Evolutionary conservation across 2,888 invertebrate species (phyloP).

Genomic region (Sthenelais limicola): DNA sequence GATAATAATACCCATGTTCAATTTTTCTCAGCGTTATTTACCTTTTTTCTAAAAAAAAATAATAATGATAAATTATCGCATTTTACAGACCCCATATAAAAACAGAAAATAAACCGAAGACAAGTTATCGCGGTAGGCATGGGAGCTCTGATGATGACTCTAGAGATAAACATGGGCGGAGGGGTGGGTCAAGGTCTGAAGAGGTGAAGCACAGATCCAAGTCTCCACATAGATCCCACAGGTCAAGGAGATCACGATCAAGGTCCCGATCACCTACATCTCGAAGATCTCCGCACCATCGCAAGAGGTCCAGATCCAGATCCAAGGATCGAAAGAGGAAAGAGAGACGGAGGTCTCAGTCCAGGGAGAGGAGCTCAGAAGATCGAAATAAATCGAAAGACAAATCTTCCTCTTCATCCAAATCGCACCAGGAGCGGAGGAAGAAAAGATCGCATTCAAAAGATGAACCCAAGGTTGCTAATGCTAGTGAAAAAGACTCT

Average conservation of each 20-base stretch:
- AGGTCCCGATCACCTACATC: background rate
- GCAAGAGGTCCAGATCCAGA: slow-evolving; percentile 4
- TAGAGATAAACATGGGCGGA: background rate
- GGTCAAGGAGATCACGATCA: slow-evolving; percentile 2
- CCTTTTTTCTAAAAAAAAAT: too few relatives aligned
- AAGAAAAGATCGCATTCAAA: background rate
- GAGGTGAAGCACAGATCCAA: slow-evolving; percentile 16
- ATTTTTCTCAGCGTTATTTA: too few relatives aligned
- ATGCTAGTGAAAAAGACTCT: too few relatives aligned
- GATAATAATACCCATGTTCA: too few relatives aligned
- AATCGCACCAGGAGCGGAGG: too few relatives aligned
- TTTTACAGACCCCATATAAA: too few relatives aligned
- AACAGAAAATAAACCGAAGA: background rate
- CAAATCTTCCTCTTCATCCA: too few relatives aligned
- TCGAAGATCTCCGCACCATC: background rate
- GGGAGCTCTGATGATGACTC: background rate
- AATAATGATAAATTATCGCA: too few relatives aligned
- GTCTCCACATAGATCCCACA: background rate
- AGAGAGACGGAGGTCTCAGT: background rate
- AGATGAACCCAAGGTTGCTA: background rate
- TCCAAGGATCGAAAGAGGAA: background rate
- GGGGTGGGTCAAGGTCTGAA: background rate
- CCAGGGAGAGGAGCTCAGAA: slow-evolving; percentile 10
- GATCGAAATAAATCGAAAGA: background rate
- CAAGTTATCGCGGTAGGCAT: background rate